Base-by-base conservation (phyloP, 1,140 invertebrate genomes). In the Anastrepha ludens region DNA sequence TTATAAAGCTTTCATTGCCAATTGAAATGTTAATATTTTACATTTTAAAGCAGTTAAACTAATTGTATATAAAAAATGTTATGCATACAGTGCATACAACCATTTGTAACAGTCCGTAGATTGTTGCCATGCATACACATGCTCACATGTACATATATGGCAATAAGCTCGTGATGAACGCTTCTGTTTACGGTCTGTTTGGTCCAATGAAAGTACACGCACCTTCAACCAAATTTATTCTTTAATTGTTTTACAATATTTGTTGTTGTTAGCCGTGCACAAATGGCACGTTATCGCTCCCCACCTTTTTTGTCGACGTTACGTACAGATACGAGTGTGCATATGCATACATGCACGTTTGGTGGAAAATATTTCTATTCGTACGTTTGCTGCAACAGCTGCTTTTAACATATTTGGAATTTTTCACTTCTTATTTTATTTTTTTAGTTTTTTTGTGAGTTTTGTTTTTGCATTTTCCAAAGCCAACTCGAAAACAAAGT, bases 131-230 rank as follows among this genome's bases (percentile, higher is more conserved):
- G 15, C 60, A 62, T 62, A 62, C 60, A 62, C 15, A 55, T 55
- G 17, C 60, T 6, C 17, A 62, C 60, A 15, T 2, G 17, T 17
- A 62, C 60, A 62, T 62, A 62, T 62, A 4, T 62, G 15, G 1
- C 17, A 44, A 74, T 15, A 17, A 74, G 41, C 67, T 74, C 67
- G 67, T 74, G 67, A 74, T 74, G 67, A 74, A 74, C 41, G 67
- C 15, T 74, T 74, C 67, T 74, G 67, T 74, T 74, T 74, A 74
- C 67, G 67, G 67, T 74, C 67, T 74, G 67, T 74, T 74, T 74
- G 67, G 67, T 74, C 41, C 67, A 74, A 74, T 74, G 67, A 74
- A 74, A 74, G 67, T 74, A 15, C 67, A 74, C 67, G 67, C 67
- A 74, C 41, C 67, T 74, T 74, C 67, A 47, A 44, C 15, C 67